phyloP scores from a whole-genome alignment of 2,113 vertebrate genomes.

The Datnioides undecimradiatus region DNA sequence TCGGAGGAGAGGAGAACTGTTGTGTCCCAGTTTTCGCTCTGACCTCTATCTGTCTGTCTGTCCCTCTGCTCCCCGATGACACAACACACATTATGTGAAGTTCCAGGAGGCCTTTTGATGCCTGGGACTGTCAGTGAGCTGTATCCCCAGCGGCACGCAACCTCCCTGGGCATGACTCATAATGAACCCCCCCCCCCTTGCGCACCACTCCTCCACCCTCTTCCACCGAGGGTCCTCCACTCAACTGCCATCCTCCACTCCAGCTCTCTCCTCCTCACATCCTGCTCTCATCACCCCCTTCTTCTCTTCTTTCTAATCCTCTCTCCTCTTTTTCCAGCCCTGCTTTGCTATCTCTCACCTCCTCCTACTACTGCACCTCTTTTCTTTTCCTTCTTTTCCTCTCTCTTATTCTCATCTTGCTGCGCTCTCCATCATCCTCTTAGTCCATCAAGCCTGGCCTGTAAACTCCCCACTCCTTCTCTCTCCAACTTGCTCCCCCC shows the following conservation, averaged over 20 bases:
- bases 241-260: constrained; percentile 13
- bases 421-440: constrained; percentile 44
- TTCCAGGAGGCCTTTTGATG: constrained; percentile 60
- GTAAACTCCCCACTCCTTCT: constrained; percentile 54
- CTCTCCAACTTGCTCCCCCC: constrained; percentile 17
- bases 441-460: constrained; percentile 30
- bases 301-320: constrained; percentile 38
- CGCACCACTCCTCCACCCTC: constrained; percentile 21
- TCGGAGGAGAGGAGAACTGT: background rate
- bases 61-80: constrained; percentile 37
- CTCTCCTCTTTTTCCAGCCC: background rate
- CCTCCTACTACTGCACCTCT: background rate
- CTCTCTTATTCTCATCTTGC: background rate
- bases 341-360: constrained; percentile 1
- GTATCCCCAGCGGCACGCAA: constrained; percentile 48
- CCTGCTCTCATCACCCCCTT: constrained; percentile 30
- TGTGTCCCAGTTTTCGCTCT: constrained; percentile 57
- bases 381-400: background rate
- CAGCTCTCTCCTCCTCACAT: constrained; percentile 9
- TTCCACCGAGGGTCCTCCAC: constrained; percentile 33
- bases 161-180: constrained; percentile 68
- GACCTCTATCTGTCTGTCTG: constrained; percentile 58
- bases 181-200: constrained; percentile 7
- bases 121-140: constrained; percentile 66
- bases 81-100: constrained; percentile 40